phyloP scores from a whole-genome alignment of 2,888 invertebrate species.

The Agonopterix subpropinquella region DNA sequence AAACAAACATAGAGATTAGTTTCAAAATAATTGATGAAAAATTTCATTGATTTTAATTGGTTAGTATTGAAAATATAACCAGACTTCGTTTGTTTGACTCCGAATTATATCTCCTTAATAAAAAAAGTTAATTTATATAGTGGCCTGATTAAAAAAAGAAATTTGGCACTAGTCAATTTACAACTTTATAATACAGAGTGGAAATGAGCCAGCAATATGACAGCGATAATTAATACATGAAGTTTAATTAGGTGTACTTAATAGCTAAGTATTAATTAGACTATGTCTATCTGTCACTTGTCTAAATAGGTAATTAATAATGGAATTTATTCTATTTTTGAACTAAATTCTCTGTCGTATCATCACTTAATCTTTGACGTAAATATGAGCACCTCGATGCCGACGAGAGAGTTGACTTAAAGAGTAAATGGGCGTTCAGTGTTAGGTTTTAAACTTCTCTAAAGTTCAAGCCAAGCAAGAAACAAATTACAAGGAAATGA shows the following conservation, averaged over 20 bases:
- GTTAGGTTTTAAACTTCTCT: constrained; percentile 56
- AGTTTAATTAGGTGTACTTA: not conserved
- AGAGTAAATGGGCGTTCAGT: constrained; percentile 58
- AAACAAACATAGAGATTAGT: too few species aligned
- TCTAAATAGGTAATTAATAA: not conserved
- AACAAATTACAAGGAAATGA: constrained; percentile 62
- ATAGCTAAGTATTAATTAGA: not conserved
- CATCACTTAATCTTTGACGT: constrained; percentile 36
- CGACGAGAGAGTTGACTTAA: constrained; percentile 46
- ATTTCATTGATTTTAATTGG: too few species aligned
- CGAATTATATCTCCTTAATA: too few species aligned
- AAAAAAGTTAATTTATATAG: too few species aligned
- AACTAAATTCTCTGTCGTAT: not conserved
- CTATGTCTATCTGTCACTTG: not conserved
- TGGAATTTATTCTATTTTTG: not conserved
- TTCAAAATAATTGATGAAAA: too few species aligned
- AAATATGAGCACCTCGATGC: constrained; percentile 43
- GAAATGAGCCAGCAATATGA: not conserved
- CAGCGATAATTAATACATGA: not conserved
- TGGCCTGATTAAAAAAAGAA: not conserved
- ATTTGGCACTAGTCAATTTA: not conserved
- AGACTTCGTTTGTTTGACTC: too few species aligned
- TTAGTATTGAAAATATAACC: too few species aligned
- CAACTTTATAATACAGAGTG: not conserved
- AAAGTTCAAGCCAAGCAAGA: constrained; percentile 54